These are phyloP conservation scores for Myotis myotis DNA, from an alignment of 2,797 vertebrate species.

Conservation along the genomic window DNA sequence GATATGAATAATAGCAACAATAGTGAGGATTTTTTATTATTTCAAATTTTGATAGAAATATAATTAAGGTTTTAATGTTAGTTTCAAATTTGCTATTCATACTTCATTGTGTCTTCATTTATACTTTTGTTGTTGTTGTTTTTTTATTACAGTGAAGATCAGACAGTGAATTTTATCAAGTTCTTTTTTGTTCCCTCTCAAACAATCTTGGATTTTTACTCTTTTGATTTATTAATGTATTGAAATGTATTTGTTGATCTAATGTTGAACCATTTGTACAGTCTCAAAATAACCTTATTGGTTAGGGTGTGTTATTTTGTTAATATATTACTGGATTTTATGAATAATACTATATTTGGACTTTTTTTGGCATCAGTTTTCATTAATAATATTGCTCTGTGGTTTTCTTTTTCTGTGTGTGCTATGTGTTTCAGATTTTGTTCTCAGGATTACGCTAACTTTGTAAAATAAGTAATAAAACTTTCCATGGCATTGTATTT, in stretches of 20 bases:
- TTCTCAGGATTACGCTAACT: constrained; percentile 12
- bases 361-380: constrained; percentile 36
- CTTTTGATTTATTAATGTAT: background rate
- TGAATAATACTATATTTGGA: background rate
- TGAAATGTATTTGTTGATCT: background rate
- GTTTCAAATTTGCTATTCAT: background rate
- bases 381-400: background rate
- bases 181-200: background rate
- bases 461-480: constrained; percentile 41
- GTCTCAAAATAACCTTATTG: background rate
- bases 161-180: background rate
- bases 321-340: background rate
- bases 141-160: background rate
- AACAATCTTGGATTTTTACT: background rate
- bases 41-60: background rate
- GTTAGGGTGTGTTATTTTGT: background rate
- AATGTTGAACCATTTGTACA: background rate
- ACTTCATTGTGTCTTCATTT: background rate
- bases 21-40: background rate
- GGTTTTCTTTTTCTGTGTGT: background rate
- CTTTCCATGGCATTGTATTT: constrained; percentile 18
- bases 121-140: background rate
- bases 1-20: background rate
- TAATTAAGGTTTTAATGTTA: constrained; percentile 7
- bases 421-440: background rate